Base-by-base conservation (phyloP, 2,888 invertebrate genomes). In the Lycia hirtaria region DNA sequence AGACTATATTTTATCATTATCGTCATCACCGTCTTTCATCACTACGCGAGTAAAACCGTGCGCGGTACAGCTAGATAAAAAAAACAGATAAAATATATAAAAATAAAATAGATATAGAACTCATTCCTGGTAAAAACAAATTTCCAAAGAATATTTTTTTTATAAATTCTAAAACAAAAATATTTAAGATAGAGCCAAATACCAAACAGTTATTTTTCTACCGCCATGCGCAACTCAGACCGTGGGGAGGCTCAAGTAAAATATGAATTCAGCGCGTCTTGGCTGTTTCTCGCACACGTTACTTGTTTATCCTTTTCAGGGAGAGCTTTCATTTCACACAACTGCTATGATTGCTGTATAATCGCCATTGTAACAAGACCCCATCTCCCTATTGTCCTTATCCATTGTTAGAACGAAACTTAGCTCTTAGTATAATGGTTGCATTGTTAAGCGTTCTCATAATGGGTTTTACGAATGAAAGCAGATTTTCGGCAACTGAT, bases 221-320 rank as follows among this genome's bases (percentile, higher is more conserved):
- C 64, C 68, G 69, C 55, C 60, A 67, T 71, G 66, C 68, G 71
- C 70, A 69, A 75, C 73, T 75, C 73, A 71, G 68, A 72, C 76
- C 67, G 72, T 79, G 85, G 83, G 83, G 83, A 81, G 79, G 75
- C 77, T 62, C 71, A 72, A 82, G 83, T 85, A 87, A 89, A 89
- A 91, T 90, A 90, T 87, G 88, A 88, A 88, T 88, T 85, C 85
- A 74, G 80, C 83, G 81, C 80, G 83, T 84, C 82, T 81, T 72
- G 84, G 89, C 82, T 87, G 83, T 92, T 91, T 71, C 81, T 78
- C 80, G 84, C 92, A 92, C 89, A 88, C 92, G 92, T 83, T 87
- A 88, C 89, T 91, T 90, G 91, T 90, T 91, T 91, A 91, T 90
- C 85, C 85, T 87, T 87, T 83, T 83, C 86, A 88, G 90, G 88